Evolutionary conservation across 1,140 invertebrate species (phyloP).

Genomic region (Pogonomyrmex barbatus): DNA sequence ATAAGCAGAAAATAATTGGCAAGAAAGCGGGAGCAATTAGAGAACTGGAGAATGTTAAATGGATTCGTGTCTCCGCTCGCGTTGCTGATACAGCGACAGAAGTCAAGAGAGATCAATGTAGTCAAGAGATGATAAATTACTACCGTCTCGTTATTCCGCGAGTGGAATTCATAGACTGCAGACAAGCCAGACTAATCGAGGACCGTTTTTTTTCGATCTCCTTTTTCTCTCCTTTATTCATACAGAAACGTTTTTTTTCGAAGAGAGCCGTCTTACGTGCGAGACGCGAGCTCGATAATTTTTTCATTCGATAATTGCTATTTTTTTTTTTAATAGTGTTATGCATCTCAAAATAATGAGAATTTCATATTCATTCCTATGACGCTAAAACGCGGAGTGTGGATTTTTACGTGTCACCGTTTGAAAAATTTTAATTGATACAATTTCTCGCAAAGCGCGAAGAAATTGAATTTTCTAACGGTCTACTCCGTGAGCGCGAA

Average conservation of each 20-base stretch:
- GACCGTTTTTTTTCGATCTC: neutral
- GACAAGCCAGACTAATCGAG: conserved; percentile 27
- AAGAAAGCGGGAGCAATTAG: conserved; percentile 53
- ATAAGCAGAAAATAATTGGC: conserved; percentile 20
- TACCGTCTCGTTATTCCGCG: conserved; percentile 42
- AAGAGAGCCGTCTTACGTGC: neutral
- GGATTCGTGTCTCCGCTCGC: conserved; percentile 1
- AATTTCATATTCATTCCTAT: conserved; percentile 9
- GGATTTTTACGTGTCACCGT: neutral
- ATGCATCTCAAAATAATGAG: neutral
- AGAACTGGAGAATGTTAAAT: conserved; percentile 34
- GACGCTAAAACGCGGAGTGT: neutral
- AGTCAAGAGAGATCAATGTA: conserved; percentile 56
- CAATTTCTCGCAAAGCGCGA: no score
- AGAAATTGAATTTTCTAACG: neutral
- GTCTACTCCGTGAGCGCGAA: neutral
- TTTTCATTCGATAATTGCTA: neutral
- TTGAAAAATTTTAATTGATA: neutral
- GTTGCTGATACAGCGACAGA: conserved; percentile 1
- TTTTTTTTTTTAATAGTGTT: neutral
- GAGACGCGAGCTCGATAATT: neutral
- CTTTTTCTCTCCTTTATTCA: neutral
- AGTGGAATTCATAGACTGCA: conserved; percentile 10
- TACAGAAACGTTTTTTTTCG: neutral
- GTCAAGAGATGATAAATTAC: conserved; percentile 50